Base-by-base conservation (phyloP, 1,140 invertebrate species). In the Drosophila lowei region DNA sequence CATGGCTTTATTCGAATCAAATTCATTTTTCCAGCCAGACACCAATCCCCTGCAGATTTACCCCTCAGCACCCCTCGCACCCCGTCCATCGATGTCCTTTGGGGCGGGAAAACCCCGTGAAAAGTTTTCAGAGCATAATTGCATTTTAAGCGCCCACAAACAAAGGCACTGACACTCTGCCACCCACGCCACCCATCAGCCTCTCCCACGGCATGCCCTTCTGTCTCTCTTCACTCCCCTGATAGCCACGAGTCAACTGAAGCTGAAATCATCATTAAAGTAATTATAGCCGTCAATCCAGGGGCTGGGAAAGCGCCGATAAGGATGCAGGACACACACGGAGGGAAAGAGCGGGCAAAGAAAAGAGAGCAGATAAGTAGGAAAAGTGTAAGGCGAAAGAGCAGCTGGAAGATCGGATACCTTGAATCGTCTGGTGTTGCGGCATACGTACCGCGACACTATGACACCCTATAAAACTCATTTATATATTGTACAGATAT, bases 181-280 rank as follows among this genome's bases (percentile, higher is more conserved):
- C 7, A 18, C 25, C 48, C 44, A 18, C 28, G 16, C 25, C 6
- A 2, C 18, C 15, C 15, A 6, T 0, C 2, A 13, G 3, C 15
- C 46, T 1, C 34, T 11, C 34, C 13, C 11, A 38, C 34, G 25
- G 30, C 47, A 30, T 23, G 9, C 43, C 6, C 43, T 6, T 34
- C 23, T 42, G 44, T 8, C 28, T 9, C 23, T 8, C n/a, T 18
- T 23, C 23, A 0, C 28, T 30, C 25, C 25, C 6, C 5, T 18
- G n/a, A 8, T 2, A 15, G 11, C 56, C 62, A 30, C 34, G 34
- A 55, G 53, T 52, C 58, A 21, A 43, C 34, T 44, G 28, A 9
- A 38, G 56, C 76, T 71, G 77, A 75, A 79, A 79, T 75, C 77
- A 71, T 79, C 77, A 79, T 79, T 79, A 79, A 79, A 79, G 77